phyloP scores from a whole-genome alignment of 1,140 invertebrate species.

The Trialeurodes vaporariorum region DNA sequence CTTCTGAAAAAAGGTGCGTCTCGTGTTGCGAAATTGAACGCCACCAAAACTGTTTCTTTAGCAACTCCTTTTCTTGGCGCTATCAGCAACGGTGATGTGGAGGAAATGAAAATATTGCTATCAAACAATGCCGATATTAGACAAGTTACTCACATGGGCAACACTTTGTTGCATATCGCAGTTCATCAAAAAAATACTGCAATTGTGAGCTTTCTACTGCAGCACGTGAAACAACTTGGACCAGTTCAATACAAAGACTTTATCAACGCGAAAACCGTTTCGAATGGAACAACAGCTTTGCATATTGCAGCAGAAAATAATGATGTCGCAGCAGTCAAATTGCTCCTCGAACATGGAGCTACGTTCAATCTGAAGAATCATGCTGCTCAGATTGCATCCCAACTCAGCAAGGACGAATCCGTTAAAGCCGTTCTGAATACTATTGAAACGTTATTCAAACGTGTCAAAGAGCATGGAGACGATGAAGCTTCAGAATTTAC shows the following conservation, averaged over 20 bases:
- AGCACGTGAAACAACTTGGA: background rate
- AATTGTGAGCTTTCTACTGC: background rate
- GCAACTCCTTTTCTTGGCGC: too few species aligned
- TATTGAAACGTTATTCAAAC: background rate
- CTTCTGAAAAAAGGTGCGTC: too few species aligned
- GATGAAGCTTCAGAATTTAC: background rate
- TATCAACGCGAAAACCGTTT: background rate
- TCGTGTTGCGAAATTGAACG: too few species aligned
- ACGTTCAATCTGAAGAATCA: background rate
- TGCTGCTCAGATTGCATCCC: background rate
- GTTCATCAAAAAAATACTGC: background rate
- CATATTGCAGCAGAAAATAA: background rate
- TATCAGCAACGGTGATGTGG: too few species aligned
- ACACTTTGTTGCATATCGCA: background rate
- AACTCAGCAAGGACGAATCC: background rate
- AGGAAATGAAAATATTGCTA: too few species aligned
- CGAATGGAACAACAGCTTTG: background rate
- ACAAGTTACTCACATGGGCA: background rate
- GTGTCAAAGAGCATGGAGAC: background rate
- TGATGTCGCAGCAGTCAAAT: background rate
- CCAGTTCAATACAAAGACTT: background rate
- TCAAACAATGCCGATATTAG: background rate
- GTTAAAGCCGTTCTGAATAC: background rate
- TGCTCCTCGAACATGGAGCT: background rate
- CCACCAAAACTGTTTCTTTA: too few species aligned